Base-by-base conservation (phyloP, 1,140 invertebrate genomes). In the Sitodiplosis mosellana region DNA sequence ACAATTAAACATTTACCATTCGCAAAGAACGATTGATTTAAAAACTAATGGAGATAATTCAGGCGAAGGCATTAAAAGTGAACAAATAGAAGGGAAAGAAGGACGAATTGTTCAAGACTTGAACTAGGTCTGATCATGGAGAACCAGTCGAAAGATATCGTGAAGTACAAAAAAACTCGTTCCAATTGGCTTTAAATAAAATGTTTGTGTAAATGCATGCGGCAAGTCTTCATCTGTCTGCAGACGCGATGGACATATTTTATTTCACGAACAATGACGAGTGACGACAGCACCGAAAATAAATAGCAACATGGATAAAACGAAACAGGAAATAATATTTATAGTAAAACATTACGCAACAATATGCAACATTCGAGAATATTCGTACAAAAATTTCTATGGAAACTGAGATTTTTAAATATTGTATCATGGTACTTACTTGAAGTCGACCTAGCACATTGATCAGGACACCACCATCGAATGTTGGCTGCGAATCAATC, bases 401-500 rank as follows among this genome's bases (percentile, higher is more conserved):
- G 14, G 19, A 43, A 43, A 21, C 10, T 14, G 19, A 10, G 21
- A 14, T 43, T 19, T 43, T 19, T 3, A 27, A 27, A n/a, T n/a
- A n/a, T n/a, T n/a, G n/a, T n/a, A n/a, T 10, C 27, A 27, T 10
- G 34, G 46, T 42, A 65, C 61, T 72, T 73, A 92, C 89, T 80
- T 94, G 83, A 58, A 95, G 71, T 70, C 89, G 81, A 57, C 90
- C 91, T 51, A 94, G 70, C 34, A 94, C 90, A 73, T 87, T 88
- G 53, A 94, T 89, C 63, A 94, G 66, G 51, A 95, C 82, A 49
- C 91, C 89, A 40, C 90, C 90, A 70, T 94, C 90, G 59, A 89
- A 90, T 76, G 87, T 94, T 37, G 90, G 91, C 68, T 94, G 91
- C 49, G 84, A 89, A 65, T 95, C 91, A 41, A 93, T 79, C n/a